Evolutionary conservation across 2,888 invertebrate species (phyloP).

Genomic region (Scaptomyza reducta): DNA sequence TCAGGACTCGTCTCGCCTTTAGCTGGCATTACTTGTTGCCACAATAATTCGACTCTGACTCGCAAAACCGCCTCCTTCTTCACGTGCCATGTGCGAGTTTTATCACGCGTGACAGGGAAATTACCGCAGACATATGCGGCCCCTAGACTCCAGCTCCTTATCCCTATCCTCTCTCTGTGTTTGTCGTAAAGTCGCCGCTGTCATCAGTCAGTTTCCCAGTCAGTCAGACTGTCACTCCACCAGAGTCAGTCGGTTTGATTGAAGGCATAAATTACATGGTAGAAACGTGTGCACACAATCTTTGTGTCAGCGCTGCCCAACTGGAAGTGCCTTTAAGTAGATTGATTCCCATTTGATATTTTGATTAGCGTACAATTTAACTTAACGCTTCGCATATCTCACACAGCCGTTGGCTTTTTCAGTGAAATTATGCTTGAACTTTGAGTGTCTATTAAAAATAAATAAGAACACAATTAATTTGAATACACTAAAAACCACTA

Average conservation of each 20-base stretch:
- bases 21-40: conserved; percentile 44
- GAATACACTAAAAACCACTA: too few relatives aligned
- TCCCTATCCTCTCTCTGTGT: background rate
- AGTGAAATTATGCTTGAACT: too few relatives aligned
- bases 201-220: conserved; percentile 50
- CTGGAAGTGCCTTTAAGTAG: conserved; percentile 16
- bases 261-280: conserved; percentile 69
- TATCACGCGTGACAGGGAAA: conserved; percentile 73
- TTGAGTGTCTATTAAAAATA: too few relatives aligned
- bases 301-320: conserved; percentile 38
- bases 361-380: conserved; percentile 64
- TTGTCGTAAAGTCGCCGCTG: conserved; percentile 35
- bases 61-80: conserved; percentile 33
- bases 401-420: conserved; percentile 26
- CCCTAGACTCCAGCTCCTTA: conserved; percentile 20
- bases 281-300: conserved; percentile 34
- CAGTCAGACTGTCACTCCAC: conserved; percentile 27
- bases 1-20: conserved; percentile 51
- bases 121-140: conserved; percentile 54
- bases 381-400: conserved; percentile 30
- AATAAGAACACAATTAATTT: too few relatives aligned
- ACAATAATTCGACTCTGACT: conserved; percentile 22
- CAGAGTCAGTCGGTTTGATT: conserved; percentile 57
- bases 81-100: conserved; percentile 68
- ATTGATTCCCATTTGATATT: conserved; percentile 51